phyloP scores from a whole-genome alignment of 2,888 invertebrate genomes.

The Eupithecia exiguata region DNA sequence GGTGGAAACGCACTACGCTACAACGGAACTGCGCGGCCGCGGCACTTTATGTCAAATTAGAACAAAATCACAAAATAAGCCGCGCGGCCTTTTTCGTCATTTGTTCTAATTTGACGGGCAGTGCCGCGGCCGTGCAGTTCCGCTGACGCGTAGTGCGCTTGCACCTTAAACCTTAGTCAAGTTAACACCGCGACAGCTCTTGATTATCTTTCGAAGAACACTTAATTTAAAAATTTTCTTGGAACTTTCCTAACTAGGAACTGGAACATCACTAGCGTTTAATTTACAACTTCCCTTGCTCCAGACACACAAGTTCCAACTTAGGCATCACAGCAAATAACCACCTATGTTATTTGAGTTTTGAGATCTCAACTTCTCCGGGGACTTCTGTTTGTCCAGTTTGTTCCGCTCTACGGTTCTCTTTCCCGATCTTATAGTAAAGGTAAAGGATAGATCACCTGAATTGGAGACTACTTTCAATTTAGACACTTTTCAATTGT shows the following conservation, averaged over 20 bases:
- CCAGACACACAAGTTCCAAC: neutral
- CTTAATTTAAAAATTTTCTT: neutral
- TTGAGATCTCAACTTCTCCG: constrained; percentile 1
- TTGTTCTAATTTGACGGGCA: no score
- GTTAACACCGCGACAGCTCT: neutral
- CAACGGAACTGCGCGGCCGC: no score
- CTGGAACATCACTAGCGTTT: neutral
- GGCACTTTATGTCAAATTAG: no score
- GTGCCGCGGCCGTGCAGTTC: no score
- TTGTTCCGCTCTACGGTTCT: neutral
- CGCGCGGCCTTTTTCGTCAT: no score
- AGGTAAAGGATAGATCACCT: neutral
- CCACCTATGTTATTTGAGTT: neutral
- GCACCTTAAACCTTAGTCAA: no score
- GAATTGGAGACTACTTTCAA: neutral
- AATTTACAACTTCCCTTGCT: neutral
- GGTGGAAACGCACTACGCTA: no score
- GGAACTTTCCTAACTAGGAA: neutral
- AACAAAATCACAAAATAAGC: no score
- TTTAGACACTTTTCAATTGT: no score
- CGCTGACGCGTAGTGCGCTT: no score
- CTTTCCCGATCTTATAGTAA: neutral
- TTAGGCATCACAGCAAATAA: constrained; percentile 4
- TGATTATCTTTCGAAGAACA: neutral
- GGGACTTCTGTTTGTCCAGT: neutral